A percentile compares a stretch with the other conserved stretches of the same genome.
These are phyloP conservation scores for Hemicentrotus pulcherrimus DNA, from an alignment of 35 echinoderm and acorn worm species.

Conservation along the genomic window DNA sequence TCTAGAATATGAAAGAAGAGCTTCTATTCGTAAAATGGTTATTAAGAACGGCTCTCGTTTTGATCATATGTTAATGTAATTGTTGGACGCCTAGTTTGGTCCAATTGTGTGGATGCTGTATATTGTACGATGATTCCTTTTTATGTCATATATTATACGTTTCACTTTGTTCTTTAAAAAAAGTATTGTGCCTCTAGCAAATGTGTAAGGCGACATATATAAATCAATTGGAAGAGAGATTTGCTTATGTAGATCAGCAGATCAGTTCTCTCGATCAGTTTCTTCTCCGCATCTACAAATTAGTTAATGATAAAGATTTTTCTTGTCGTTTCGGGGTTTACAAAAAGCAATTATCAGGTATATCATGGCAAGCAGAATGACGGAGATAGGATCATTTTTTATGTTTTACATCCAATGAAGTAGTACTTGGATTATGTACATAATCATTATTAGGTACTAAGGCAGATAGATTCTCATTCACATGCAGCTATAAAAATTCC, in stretches of 20 bases:
- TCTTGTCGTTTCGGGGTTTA: background rate
- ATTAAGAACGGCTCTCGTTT: no score
- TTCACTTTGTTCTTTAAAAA: background rate
- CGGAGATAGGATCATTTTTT: background rate
- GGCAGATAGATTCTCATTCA: background rate
- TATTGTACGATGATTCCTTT: no score
- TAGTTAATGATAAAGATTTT: background rate
- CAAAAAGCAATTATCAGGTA: background rate
- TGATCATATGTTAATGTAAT: no score
- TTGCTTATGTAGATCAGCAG: background rate
- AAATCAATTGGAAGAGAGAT: background rate
- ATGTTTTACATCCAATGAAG: background rate
- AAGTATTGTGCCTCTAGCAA: background rate
- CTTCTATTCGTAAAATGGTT: no score
- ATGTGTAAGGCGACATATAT: background rate
- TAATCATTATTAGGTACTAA: background rate
- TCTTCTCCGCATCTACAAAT: background rate
- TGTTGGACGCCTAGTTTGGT: no score
- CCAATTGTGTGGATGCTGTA: no score
- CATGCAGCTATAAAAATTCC: background rate
- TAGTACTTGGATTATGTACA: background rate
- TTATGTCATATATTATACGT: background rate
- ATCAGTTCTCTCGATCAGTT: background rate
- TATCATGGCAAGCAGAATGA: background rate
- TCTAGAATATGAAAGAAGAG: no score